Evolutionary conservation across 1,140 invertebrate species (phyloP).

Genomic region (Phymorhynchus buccinoides): DNA sequence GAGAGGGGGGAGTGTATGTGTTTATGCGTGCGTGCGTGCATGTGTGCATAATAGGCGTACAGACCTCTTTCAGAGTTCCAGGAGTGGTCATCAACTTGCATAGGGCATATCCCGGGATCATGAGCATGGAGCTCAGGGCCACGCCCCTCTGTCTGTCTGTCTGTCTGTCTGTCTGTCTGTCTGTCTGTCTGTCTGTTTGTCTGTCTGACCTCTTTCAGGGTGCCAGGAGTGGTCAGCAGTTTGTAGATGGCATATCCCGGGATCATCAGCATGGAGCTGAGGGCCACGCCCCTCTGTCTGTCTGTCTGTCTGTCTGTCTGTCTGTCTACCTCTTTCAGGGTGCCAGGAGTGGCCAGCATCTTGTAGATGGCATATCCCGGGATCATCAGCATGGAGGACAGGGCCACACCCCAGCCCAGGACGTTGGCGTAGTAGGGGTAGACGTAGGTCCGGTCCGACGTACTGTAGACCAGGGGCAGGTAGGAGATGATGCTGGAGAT

Average conservation of each 20-base stretch:
- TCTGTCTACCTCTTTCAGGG: constrained; percentile 54
- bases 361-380: constrained; percentile 63
- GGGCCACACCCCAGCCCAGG: constrained; percentile 92
- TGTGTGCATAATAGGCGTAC: too few species aligned
- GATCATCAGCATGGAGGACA: constrained; percentile 93
- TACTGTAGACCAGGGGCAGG: constrained; percentile 79
- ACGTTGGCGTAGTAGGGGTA: constrained; percentile 94
- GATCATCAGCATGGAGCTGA: constrained; percentile 92
- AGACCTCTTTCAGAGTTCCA: too few species aligned
- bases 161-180: too few species aligned
- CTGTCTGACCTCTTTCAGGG: constrained; percentile 55
- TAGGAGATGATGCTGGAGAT: constrained; percentile 82
- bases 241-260: constrained; percentile 61
- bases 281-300: too few species aligned
- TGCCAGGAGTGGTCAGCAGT: constrained; percentile 50
- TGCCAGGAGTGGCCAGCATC: constrained; percentile 51
- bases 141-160: too few species aligned
- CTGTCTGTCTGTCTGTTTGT: too few species aligned
- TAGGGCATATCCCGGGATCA: constrained; percentile 79
- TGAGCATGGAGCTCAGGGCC: constrained; percentile 89
- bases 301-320: too few species aligned
- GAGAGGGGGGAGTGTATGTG: too few species aligned
- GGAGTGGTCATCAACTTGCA: constrained; percentile 28
- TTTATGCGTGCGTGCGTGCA: too few species aligned
- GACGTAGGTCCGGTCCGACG: constrained; percentile 77